Evolutionary conservation across 2,888 invertebrate species (phyloP).

Genomic region (Cataglyphis altisquamis): DNA sequence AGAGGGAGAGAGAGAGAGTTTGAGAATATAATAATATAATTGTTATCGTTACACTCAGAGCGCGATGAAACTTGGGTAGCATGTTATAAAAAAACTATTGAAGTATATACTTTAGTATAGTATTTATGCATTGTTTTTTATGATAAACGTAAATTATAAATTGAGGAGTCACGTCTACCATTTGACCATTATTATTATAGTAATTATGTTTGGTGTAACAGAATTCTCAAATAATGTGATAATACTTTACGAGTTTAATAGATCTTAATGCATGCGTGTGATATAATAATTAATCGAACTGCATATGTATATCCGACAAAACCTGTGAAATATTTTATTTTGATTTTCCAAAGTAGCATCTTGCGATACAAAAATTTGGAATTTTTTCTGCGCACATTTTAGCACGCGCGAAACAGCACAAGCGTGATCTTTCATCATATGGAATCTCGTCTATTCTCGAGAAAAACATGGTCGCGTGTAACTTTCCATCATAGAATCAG

Average conservation of each 20-base stretch:
- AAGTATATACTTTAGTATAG: not conserved
- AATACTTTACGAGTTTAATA: not conserved
- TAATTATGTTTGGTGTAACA: not conserved
- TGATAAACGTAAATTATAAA: not conserved
- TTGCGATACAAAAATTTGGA: not conserved
- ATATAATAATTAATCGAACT: slow-evolving; percentile 8
- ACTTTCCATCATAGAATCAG: slow-evolving; percentile 30
- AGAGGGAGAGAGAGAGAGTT: not conserved
- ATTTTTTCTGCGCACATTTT: not conserved
- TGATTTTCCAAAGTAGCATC: not conserved
- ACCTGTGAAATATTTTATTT: not conserved
- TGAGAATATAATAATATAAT: not conserved
- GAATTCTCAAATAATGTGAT: slow-evolving; percentile 13
- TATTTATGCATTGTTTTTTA: not conserved
- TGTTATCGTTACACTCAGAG: not conserved
- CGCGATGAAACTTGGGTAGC: slow-evolving; percentile 45
- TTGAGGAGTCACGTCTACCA: not conserved
- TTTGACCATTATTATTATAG: not conserved
- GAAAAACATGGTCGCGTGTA: slow-evolving; percentile 32
- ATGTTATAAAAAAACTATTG: not conserved
- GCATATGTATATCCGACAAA: not conserved
- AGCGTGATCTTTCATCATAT: slow-evolving; percentile 9
- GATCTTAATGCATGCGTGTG: not conserved
- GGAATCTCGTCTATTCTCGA: slow-evolving; percentile 24
- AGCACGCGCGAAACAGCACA: not conserved